Evolutionary conservation across 2,113 vertebrate species (phyloP).

Genomic region (Corvus cornix): DNA sequence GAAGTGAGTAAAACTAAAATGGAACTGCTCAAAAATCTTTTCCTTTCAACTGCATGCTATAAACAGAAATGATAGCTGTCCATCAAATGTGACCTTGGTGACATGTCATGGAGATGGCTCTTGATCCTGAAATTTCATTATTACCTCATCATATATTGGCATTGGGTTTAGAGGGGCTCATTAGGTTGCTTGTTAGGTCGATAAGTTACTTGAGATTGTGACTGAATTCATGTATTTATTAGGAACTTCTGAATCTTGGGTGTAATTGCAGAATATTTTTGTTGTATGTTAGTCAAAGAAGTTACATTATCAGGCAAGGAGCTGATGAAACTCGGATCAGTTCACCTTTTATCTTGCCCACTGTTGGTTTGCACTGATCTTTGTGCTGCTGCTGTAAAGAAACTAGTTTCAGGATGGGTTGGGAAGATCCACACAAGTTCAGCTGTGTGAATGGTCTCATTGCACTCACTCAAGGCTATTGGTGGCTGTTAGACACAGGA

Average conservation of each 20-base stretch:
- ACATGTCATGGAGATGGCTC: neutral
- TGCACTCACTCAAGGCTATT: accelerated
- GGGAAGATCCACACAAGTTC: accelerated
- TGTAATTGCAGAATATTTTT: neutral
- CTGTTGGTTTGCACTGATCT: neutral
- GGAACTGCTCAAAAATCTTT: neutral
- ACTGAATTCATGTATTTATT: neutral
- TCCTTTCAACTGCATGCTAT: neutral
- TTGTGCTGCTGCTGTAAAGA: neutral
- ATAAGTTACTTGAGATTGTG: neutral
- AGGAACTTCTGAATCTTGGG: accelerated
- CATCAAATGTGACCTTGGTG: neutral
- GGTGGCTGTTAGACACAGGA: neutral
- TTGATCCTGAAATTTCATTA: neutral
- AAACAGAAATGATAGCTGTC: neutral
- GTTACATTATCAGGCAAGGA: neutral
- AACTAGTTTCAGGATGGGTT: neutral
- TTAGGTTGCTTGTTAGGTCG: neutral
- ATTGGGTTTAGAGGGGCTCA: neutral
- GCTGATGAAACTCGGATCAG: neutral
- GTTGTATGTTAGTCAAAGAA: neutral
- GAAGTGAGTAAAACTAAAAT: neutral
- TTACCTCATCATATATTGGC: accelerated
- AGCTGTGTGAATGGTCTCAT: accelerated
- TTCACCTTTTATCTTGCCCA: neutral